phyloP scores from a whole-genome alignment of 2,797 vertebrate genomes.

The Paguma larvata region DNA sequence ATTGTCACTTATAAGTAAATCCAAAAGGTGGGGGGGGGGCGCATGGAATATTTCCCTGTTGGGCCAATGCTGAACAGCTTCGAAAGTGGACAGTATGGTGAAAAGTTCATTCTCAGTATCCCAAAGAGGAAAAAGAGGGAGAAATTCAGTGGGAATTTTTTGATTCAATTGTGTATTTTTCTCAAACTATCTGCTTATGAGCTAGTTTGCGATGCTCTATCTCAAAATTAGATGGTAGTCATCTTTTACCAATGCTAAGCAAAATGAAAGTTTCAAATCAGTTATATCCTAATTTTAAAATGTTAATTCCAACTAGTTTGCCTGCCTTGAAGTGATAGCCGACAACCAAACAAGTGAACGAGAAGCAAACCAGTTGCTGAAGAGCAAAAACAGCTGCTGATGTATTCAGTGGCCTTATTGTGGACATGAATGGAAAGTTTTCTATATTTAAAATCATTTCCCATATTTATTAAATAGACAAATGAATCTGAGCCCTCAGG shows the following conservation, averaged over 20 bases:
- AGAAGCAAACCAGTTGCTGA: background rate
- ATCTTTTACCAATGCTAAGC: background rate
- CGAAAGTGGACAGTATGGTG: background rate
- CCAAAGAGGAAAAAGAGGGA: background rate
- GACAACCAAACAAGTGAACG: background rate
- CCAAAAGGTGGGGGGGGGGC: background rate
- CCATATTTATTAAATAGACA: background rate
- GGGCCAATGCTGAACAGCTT: background rate
- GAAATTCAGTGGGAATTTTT: background rate
- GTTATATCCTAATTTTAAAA: slow-evolving; percentile 1
- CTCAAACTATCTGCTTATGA: background rate
- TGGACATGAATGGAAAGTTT: background rate
- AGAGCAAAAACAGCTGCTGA: background rate
- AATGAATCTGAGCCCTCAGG: background rate
- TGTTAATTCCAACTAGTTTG: background rate
- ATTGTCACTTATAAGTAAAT: background rate
- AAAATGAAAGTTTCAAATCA: background rate
- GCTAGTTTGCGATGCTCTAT: background rate
- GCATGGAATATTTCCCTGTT: background rate
- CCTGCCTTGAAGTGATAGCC: background rate
- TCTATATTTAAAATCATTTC: background rate
- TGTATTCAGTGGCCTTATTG: background rate
- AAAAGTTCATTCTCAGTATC: slow-evolving; percentile 31
- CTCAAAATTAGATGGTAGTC: background rate
- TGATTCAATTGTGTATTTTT: background rate